These are phyloP conservation scores for Grantiella picta DNA, from an alignment of 2,113 vertebrate species.

Conservation along the genomic window DNA sequence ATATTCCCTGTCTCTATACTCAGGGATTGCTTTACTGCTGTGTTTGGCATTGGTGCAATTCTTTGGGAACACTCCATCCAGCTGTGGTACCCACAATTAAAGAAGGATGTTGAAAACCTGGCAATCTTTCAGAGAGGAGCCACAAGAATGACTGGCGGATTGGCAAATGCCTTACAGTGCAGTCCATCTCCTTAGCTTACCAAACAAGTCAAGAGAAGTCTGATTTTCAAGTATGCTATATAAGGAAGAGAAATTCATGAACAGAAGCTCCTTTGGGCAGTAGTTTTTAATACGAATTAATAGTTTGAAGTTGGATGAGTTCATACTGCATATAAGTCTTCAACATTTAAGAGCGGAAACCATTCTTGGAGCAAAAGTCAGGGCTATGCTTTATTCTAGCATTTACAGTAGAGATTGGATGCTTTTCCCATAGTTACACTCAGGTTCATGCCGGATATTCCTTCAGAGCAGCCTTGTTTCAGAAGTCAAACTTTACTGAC, in stretches of 20 bases:
- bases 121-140: neutral
- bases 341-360: neutral
- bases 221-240: neutral
- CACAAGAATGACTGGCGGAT: neutral
- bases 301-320: neutral
- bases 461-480: neutral
- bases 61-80: neutral
- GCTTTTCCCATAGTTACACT: neutral
- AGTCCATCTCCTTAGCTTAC: neutral
- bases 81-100: slow-evolving; percentile 34
- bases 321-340: neutral
- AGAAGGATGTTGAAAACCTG: slow-evolving; percentile 38
- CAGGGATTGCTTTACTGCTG: slow-evolving; percentile 31
- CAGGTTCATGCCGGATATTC: neutral
- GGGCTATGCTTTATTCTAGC: neutral
- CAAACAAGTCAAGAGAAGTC: neutral
- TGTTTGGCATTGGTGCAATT: slow-evolving; percentile 6
- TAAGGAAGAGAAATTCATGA: slow-evolving; percentile 2
- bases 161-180: neutral
- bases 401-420: neutral
- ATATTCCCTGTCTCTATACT: neutral
- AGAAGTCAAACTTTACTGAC: no score
- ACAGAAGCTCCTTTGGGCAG: slow-evolving; percentile 1
- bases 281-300: neutral
- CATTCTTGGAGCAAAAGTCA: neutral